Evolutionary conservation across 1,140 invertebrate species (phyloP), one percentile per base, ranked within the genome.

Genomic region (Portunus trituberculatus): DNA sequence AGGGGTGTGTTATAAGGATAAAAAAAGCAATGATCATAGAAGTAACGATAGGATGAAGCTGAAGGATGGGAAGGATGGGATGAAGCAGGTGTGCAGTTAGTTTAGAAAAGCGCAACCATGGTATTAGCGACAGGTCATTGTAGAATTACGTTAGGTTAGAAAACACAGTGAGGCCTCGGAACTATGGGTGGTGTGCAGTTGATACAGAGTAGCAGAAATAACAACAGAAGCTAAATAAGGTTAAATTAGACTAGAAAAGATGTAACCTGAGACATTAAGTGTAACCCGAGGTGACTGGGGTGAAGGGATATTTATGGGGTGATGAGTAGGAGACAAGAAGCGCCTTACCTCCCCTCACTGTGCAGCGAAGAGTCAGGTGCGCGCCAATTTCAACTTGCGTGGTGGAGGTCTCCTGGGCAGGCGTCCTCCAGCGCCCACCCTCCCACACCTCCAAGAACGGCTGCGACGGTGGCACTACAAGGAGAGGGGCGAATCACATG

Each of bases 361-460:
- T 92, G 91, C 94, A 95, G 0, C 91, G 91, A 14, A 95, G 90
- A 0, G 39, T 67, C 14, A 95, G 94, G 32, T 32, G 32, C 4
- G 90, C 87, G 10, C 91, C 94, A 6, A 88, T 91, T 31, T 95
- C 91, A 20, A 95, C 94, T 0, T 84, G 32, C 4, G 83, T 86
- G 0, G 94, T n/a, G 28, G 94, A 25, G 25, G 90, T 82, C 8
- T 92, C 91, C 4, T 14, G 28, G 91, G 91, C 59, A 25, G 94
- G 39, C 10, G 48, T 45, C 16, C 92, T 29, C 94, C 91, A 92
- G 31, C 94, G 12, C 4, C 94, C 94, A 1, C 52, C 52, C 20
- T n/a, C 84, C 94, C 94, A 95, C 84, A 95, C 94, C 83, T 95
- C 94, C 45, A 95, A 84, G 4, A 8, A 32, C 52, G 94, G 94